Conservation (phyloP, 2,113 vertebrate genomes). For the Aegotheles bennettii region DNA sequence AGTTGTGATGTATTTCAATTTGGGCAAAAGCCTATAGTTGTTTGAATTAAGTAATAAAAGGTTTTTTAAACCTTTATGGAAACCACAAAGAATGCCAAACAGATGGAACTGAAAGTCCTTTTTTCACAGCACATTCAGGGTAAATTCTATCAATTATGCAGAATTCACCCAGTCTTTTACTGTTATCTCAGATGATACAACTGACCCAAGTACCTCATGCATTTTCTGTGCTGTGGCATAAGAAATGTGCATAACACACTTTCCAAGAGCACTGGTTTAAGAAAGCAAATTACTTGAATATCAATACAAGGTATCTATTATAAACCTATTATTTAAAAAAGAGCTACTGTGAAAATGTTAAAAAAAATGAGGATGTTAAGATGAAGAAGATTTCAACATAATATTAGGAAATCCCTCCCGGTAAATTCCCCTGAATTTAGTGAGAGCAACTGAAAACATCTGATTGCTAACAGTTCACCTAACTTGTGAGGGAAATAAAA, state of each 20-base stretch:
- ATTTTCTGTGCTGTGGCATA: not conserved
- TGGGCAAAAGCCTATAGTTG: not conserved
- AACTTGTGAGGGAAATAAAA: not conserved
- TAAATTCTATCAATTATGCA: not conserved
- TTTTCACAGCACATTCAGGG: not conserved
- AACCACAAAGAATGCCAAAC: not conserved
- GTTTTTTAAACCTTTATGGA: not conserved
- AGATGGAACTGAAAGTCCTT: not conserved
- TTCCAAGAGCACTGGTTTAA: not conserved
- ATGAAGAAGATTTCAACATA: not conserved
- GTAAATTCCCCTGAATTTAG: not conserved
- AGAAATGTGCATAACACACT: not conserved
- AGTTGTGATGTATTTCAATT: not conserved
- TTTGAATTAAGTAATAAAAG: not conserved
- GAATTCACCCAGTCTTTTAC: not conserved
- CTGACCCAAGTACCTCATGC: not conserved
- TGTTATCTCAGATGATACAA: not conserved
- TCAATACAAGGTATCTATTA: not conserved
- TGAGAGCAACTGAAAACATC: not conserved
- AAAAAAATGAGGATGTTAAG: not conserved
- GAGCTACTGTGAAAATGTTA: not conserved
- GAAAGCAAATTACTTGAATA: not conserved
- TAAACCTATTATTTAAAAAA: not conserved
- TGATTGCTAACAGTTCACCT: not conserved
- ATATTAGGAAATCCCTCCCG: not conserved